Evolutionary conservation across 2,113 vertebrate genomes (phyloP).

Genomic region (Lepus americanus): DNA sequence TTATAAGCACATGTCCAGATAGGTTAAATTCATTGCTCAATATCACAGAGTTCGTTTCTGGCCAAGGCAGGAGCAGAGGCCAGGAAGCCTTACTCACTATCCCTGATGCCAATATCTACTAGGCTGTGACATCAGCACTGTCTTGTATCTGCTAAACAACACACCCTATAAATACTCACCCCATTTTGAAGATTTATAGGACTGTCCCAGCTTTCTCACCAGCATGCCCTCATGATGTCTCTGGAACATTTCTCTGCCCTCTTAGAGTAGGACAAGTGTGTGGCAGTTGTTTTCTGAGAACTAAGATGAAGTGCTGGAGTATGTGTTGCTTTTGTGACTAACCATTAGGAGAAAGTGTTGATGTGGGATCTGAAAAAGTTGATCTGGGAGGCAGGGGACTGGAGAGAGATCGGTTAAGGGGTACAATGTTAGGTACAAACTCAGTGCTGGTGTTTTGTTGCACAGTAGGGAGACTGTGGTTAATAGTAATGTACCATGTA

Average conservation of each 20-base stretch:
- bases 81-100: not conserved
- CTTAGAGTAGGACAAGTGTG: not conserved
- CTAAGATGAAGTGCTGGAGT: not conserved
- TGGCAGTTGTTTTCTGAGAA: not conserved
- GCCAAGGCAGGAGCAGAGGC: not conserved
- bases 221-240: not conserved
- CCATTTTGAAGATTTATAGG: not conserved
- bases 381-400: not conserved
- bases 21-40: slow-evolving; percentile 55
- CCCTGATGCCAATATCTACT: not conserved
- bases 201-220: not conserved
- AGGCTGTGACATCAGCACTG: not conserved
- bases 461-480: not conserved
- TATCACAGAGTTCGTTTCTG: not conserved
- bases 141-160: not conserved
- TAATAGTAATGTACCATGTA: not conserved
- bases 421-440: not conserved
- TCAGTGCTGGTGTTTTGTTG: not conserved
- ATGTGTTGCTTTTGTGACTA: not conserved
- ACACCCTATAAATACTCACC: not conserved
- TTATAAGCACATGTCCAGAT: slow-evolving; percentile 60
- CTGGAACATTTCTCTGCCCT: not conserved
- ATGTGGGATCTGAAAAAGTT: not conserved
- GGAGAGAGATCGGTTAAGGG: not conserved
- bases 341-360: not conserved